Base-by-base conservation (phyloP, 2,888 invertebrate species). In the Sinhomidia bicolor region DNA sequence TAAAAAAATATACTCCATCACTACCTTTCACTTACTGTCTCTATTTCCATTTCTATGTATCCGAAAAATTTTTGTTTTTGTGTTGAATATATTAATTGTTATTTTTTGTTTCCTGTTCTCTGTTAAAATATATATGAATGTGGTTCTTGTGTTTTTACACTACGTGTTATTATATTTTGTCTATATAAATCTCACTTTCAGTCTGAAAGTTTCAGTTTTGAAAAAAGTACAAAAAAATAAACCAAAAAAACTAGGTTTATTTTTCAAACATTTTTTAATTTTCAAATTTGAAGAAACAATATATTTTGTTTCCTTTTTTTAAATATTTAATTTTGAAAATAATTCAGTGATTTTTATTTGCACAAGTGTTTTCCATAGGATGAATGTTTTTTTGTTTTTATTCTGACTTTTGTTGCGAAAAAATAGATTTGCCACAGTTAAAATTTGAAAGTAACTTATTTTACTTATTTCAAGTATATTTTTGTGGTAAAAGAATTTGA, bases 381-480 rank as follows among this genome's bases (percentile, higher is more conserved):
- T 47, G 47, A 36, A 36, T 47, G 47, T 47, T 47, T 14, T 47
- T 74, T 74, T 47, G 74, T 74, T 74, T 9, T 74, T 44, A 20
- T 47, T 74, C 17, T 74, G 44, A n/a, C 26, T 74, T 74, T 23
- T 4, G 74, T 74, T 74, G 74, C 74, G 14, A 36, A 74, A 74
- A 74, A 17, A 10, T 71, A 71, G 71, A 71, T 71, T 44, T 44
- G 41, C 71, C 14, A 23, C 17, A 71, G n/a, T n/a, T n/a, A n/a
- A n/a, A n/a, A 47, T n/a, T 5, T 23, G 26, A 47, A 36, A 36
- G 17, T 32, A 26, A 14, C 14, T 29, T 62, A 23, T 14, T 23
- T 23, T 0, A 62, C 1, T 41, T 41, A 17, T 7, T 14, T 68
- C 12, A 68, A 36, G 12, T 36, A 36, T 26, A 62, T 62, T 62